Base-by-base conservation (phyloP, 2,888 invertebrate genomes). In the Leptogaster cylindrica region DNA sequence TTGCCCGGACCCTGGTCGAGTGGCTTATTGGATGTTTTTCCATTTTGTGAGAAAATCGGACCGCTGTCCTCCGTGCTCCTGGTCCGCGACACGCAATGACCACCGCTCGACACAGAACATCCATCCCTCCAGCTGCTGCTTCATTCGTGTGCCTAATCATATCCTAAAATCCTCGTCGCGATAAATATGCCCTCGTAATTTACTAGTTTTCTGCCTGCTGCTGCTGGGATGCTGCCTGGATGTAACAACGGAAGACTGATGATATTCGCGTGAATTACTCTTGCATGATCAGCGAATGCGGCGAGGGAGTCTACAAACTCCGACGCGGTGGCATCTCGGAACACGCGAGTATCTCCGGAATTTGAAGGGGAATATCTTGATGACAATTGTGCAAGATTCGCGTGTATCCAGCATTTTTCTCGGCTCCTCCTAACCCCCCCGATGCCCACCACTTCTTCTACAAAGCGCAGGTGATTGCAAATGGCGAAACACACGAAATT, bases 61-160 rank as follows among this genome's bases (percentile, higher is more conserved):
- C 28, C 36, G 28, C 28, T 44, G 61, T 44, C 61, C 27, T 61
- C 25, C 39, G 14, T 58, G 27, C 27, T 20, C n/a, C 44, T 39
- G 41, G 18, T 28, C 25, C 20, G 27, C 23, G 55, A 48, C 64
- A 64, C 64, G 64, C 64, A 64, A 64, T 48, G 41, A 31, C 10
- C 48, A 14, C n/a, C 18, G 31, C 28, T 12, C n/a, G n/a, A 41
- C 14, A 14, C 12, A 28, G 44, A 31, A 31, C 44, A 31, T 48
- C 23, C 25, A 50, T 50, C 25, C 25, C 27, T 12, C 63, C 28
- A 64, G 46, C 23, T 33, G 31, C 36, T n/a, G n/a, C n/a, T n/a
- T n/a, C 50, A 27, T 72, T 70, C 72, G 72, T 72, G 72, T 68
- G 68, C 68, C 71, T 72, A 72, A 72, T 72, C 72, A 72, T 71